phyloP scores from a whole-genome alignment of 2,888 invertebrate genomes.

The Tetropium fuscum region DNA sequence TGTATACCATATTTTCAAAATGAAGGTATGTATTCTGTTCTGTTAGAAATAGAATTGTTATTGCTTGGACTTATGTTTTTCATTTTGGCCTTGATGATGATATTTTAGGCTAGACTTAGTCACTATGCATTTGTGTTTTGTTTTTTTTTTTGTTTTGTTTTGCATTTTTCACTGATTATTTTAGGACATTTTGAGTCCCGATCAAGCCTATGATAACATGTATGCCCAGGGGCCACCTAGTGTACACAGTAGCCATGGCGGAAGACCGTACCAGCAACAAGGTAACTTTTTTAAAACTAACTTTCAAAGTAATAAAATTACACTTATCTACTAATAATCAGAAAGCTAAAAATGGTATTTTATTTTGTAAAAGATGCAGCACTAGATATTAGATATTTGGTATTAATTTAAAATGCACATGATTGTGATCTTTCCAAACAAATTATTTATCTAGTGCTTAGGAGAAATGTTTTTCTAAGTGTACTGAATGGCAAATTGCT shows the following conservation, averaged over 20 bases:
- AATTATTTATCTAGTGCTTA: too few species aligned
- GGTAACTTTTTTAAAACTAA: slow-evolving; percentile 72
- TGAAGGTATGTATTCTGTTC: slow-evolving; percentile 20
- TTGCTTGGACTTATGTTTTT: background rate
- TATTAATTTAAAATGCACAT: background rate
- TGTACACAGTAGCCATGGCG: slow-evolving; percentile 84
- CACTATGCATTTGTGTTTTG: slow-evolving; percentile 52
- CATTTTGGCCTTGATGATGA: slow-evolving; percentile 9
- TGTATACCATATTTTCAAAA: too few species aligned
- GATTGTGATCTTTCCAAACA: too few species aligned
- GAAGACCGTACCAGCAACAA: slow-evolving; percentile 86
- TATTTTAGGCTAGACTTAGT: slow-evolving; percentile 32
- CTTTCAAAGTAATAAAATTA: background rate
- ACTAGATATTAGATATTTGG: background rate
- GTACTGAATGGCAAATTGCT: too few species aligned
- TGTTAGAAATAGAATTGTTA: background rate
- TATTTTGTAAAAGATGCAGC: background rate
- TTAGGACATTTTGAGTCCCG: slow-evolving; percentile 92
- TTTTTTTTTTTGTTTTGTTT: slow-evolving; percentile 59
- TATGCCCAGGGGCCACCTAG: slow-evolving; percentile 93
- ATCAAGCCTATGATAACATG: slow-evolving; percentile 93
- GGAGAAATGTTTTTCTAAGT: too few species aligned
- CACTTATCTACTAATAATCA: slow-evolving; percentile 29
- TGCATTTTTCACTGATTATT: slow-evolving; percentile 61
- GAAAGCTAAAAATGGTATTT: background rate